These are phyloP conservation scores for Ophion ellenae DNA, from an alignment of 2,888 invertebrate genomes.

Conservation along the genomic window DNA sequence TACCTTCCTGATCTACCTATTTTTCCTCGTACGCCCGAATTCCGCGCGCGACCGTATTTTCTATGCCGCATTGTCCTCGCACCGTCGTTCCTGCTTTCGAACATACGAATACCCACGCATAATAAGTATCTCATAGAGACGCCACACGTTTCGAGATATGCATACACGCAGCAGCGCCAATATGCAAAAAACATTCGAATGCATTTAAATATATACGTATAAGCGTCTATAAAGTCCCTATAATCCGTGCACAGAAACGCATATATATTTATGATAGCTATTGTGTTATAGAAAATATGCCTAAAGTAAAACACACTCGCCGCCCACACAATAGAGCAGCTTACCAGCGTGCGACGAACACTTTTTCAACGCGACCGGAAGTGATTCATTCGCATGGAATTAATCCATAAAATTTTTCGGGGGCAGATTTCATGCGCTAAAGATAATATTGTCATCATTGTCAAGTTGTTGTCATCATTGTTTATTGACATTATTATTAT, in stretches of 20 bases:
- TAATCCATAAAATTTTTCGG: not conserved
- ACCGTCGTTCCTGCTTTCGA: not conserved
- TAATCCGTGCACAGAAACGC: not conserved
- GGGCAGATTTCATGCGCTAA: not conserved
- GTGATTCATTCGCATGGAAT: constrained; percentile 22
- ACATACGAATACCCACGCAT: not conserved
- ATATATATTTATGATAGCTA: not conserved
- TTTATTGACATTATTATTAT: not conserved
- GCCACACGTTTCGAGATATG: not conserved
- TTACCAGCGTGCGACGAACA: constrained; percentile 7
- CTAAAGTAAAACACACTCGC: constrained; percentile 17
- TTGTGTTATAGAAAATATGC: not conserved
- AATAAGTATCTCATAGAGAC: not conserved
- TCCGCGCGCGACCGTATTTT: not conserved
- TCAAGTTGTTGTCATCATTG: not conserved
- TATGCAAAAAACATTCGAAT: not conserved
- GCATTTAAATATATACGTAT: not conserved
- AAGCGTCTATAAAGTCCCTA: not conserved
- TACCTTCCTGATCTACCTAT: not conserved
- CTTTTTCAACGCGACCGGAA: constrained; percentile 8
- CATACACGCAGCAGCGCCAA: not conserved
- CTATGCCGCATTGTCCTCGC: not conserved
- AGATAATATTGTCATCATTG: not conserved
- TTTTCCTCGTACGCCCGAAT: not conserved
- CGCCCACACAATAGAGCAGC: not conserved